Conservation (phyloP, 92 coral and sea anemone species). For the Palythoa grandis region DNA sequence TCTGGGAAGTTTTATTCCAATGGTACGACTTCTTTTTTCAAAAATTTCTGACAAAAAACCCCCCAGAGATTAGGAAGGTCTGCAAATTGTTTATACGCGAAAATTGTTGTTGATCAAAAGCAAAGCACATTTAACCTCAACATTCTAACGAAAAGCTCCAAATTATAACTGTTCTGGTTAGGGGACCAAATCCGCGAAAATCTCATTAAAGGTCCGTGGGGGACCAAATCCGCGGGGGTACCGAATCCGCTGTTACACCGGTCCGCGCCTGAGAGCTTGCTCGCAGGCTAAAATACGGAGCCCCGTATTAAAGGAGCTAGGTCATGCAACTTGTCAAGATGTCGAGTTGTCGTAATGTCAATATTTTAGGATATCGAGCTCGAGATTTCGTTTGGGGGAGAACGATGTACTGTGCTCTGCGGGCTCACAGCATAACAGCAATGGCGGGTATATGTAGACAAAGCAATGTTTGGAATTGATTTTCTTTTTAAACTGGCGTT, state of each 20-base stretch:
- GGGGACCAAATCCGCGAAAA: neutral
- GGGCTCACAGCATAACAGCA: neutral
- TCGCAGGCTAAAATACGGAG: no score
- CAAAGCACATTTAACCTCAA: neutral
- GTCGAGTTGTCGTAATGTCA: constrained; percentile 9
- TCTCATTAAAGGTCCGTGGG: neutral
- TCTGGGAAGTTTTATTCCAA: neutral
- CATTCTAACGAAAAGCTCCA: neutral
- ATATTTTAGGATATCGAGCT: constrained; percentile 4
- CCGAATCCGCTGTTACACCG: neutral
- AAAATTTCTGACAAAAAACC: neutral
- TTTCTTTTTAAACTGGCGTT: neutral
- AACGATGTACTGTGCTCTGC: neutral
- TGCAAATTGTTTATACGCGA: neutral
- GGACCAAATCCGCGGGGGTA: neutral
- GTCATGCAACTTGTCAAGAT: neutral
- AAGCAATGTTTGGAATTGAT: neutral
- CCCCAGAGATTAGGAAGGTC: neutral
- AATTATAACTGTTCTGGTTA: neutral
- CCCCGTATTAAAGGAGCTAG: no score
- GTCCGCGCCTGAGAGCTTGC: no score
- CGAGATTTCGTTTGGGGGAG: neutral
- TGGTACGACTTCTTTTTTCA: neutral
- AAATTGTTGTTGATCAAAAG: neutral
- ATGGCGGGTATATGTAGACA: neutral